Percentiles rank a stretch among this genome's conserved stretches.
Conservation (phyloP, 1,140 invertebrate species). For the Lanistes nyassanus region DNA sequence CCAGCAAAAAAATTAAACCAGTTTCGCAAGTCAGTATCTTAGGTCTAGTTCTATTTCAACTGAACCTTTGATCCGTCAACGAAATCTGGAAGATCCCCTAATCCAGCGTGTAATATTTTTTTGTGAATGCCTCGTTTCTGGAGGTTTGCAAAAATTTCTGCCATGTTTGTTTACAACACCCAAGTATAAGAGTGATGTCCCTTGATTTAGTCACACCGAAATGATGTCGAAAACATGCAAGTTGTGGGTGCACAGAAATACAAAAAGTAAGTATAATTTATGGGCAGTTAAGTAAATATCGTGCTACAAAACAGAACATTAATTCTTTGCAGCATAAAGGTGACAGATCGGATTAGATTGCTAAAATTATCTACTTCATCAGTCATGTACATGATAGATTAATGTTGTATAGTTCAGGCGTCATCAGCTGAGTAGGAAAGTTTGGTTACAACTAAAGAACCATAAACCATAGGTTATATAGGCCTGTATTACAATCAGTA, state of each 20-base stretch:
- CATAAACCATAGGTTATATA: too few relatives aligned
- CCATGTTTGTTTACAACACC: slow-evolving; percentile 6
- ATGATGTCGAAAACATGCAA: slow-evolving; percentile 54
- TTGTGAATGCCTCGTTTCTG: slow-evolving; percentile 61
- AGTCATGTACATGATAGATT: not conserved
- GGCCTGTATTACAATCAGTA: too few relatives aligned
- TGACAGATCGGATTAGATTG: too few relatives aligned
- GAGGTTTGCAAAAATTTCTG: slow-evolving; percentile 62
- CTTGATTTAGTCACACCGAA: slow-evolving; percentile 21
- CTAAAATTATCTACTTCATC: too few relatives aligned
- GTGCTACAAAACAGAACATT: not conserved
- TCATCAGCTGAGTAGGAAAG: not conserved
- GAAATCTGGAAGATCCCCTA: slow-evolving; percentile 15
- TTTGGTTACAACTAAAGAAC: too few relatives aligned
- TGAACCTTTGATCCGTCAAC: slow-evolving; percentile 15
- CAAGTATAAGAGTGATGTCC: slow-evolving; percentile 1
- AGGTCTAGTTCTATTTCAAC: not conserved
- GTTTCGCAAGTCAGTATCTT: not conserved
- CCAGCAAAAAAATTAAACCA: not conserved
- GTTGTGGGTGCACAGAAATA: slow-evolving; percentile 34
- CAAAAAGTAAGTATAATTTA: slow-evolving; percentile 11
- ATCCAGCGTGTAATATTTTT: slow-evolving; percentile 13
- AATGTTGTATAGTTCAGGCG: not conserved
- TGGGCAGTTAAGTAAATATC: slow-evolving; percentile 18
- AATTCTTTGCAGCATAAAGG: too few relatives aligned